phyloP scores from a whole-genome alignment of 2,797 vertebrate genomes.

The Fringilla coelebs region DNA sequence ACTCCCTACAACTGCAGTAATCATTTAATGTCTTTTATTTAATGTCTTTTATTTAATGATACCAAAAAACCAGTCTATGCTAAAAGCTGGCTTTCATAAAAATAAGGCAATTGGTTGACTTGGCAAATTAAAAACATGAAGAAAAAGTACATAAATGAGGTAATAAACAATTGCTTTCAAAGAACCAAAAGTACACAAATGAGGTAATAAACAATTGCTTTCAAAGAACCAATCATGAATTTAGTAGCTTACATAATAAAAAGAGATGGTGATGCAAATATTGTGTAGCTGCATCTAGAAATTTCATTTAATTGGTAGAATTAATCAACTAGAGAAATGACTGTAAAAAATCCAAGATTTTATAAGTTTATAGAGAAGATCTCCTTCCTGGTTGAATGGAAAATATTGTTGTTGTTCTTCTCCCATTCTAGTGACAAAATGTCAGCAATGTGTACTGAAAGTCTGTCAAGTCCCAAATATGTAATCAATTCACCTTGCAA shows the following conservation, averaged over 20 bases:
- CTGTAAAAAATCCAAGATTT: neutral
- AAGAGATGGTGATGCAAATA: neutral
- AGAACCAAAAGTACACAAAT: neutral
- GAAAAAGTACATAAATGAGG: neutral
- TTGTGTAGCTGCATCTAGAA: neutral
- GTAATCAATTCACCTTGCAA: neutral
- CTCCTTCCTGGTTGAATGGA: neutral
- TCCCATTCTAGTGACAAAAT: neutral
- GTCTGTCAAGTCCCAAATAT: neutral
- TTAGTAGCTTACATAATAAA: neutral
- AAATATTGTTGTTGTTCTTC: neutral
- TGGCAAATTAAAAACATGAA: neutral
- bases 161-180: slow-evolving; percentile 28
- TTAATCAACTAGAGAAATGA: neutral
- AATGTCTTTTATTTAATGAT: slow-evolving; percentile 19
- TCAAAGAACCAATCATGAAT: neutral
- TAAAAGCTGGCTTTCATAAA: slow-evolving; percentile 34
- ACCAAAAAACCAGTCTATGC: neutral
- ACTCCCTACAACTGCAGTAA: slow-evolving; percentile 5
- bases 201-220: slow-evolving; percentile 13
- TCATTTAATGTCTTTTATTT: slow-evolving; percentile 19
- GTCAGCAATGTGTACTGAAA: neutral
- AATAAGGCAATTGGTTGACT: slow-evolving; percentile 7
- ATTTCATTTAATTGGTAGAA: slow-evolving; percentile 6
- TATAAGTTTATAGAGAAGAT: neutral